phyloP scores from a whole-genome alignment of 1,140 invertebrate genomes.

The Antheraea mylitta region DNA sequence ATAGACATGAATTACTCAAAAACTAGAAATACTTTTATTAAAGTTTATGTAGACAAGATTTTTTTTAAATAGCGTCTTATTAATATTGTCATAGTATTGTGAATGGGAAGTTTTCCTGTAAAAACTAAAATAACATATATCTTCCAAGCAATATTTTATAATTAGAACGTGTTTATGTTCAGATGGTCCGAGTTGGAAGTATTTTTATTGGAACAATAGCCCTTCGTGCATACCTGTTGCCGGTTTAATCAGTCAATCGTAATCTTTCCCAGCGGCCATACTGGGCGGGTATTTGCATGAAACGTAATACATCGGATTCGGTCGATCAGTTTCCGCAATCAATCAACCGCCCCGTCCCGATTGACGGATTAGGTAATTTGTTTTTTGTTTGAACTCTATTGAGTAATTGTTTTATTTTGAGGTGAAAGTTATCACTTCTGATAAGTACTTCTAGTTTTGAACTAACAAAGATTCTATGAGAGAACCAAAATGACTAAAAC shows the following conservation, averaged over 20 bases:
- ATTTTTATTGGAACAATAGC: not conserved
- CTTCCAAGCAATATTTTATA: not conserved
- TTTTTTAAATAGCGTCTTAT: too few relatives aligned
- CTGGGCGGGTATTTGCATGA: not conserved
- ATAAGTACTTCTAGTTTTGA: not conserved
- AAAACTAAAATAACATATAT: too few relatives aligned
- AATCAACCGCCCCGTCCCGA: not conserved
- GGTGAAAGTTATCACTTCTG: not conserved
- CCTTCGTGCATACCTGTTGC: not conserved
- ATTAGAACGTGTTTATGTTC: not conserved
- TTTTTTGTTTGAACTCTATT: slow-evolving; percentile 4
- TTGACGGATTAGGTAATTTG: slow-evolving; percentile 1
- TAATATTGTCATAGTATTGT: too few relatives aligned
- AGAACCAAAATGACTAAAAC: too few relatives aligned
- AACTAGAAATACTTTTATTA: too few relatives aligned
- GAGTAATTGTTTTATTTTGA: not conserved
- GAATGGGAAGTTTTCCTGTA: too few relatives aligned
- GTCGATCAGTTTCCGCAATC: not conserved
- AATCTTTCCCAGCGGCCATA: not conserved
- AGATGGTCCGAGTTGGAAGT: not conserved
- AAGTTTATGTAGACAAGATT: too few relatives aligned
- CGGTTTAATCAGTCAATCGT: not conserved
- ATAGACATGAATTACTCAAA: too few relatives aligned
- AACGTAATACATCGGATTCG: not conserved
- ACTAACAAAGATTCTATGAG: not conserved